Percentiles rank a stretch among this genome's conserved stretches.
phyloP scores from a whole-genome alignment of 1,140 invertebrate genomes.

The Bombus vancouverensis region DNA sequence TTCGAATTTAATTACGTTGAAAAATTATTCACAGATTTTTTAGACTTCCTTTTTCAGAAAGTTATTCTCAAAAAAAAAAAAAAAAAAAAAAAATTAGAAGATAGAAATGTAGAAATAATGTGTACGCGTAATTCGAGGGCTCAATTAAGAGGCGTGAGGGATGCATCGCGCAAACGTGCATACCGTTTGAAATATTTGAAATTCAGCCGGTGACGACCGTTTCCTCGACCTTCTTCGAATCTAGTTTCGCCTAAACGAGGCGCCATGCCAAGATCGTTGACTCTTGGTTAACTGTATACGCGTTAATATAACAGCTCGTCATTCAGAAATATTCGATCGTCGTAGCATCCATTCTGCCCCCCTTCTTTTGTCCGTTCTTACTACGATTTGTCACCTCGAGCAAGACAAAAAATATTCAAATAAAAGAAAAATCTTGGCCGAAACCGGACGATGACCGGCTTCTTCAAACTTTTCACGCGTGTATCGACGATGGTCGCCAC shows the following conservation, averaged over 20 bases:
- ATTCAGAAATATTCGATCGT: slow-evolving; percentile 52
- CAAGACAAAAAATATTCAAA: neutral
- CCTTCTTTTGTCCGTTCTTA: slow-evolving; percentile 2
- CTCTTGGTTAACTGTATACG: slow-evolving; percentile 68
- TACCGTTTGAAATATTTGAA: slow-evolving; percentile 59
- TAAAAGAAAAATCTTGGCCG: slow-evolving; percentile 11
- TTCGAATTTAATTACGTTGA: neutral
- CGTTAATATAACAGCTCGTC: slow-evolving; percentile 34
- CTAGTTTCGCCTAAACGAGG: slow-evolving; percentile 70
- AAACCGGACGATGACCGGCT: slow-evolving; percentile 60
- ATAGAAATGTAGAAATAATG: neutral
- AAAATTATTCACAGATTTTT: neutral
- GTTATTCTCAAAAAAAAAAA: too few species aligned
- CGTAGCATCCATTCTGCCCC: neutral
- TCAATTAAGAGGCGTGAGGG: neutral
- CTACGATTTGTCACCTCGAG: neutral
- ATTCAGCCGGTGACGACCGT: slow-evolving; percentile 51
- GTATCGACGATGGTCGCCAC: slow-evolving; percentile 7
- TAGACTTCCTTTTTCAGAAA: neutral
- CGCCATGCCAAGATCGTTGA: slow-evolving; percentile 71
- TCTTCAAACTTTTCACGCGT: slow-evolving; percentile 59
- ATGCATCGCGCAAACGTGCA: neutral
- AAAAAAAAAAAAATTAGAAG: too few species aligned
- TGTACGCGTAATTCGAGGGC: neutral
- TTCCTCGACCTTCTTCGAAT: slow-evolving; percentile 68